Conservation (phyloP, 2,113 vertebrate species). For the Laticauda laticaudata region DNA sequence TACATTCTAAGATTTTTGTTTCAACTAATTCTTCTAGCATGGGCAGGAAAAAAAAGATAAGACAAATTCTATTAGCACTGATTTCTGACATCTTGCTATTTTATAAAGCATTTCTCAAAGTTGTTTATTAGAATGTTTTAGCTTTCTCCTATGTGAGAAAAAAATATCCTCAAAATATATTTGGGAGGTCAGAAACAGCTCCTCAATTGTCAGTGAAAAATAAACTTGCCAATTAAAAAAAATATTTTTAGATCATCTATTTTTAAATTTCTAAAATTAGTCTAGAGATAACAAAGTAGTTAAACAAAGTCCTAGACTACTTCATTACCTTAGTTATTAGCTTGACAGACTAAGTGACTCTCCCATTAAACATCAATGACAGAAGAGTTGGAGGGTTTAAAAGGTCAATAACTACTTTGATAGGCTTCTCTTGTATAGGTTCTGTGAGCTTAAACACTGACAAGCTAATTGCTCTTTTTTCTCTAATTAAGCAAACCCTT, state of each 20-base stretch:
- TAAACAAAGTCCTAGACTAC: constrained; percentile 85
- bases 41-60: constrained; percentile 12
- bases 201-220: constrained; percentile 55
- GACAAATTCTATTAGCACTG: constrained; percentile 23
- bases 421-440: constrained; percentile 77
- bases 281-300: constrained; percentile 76
- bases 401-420: constrained; percentile 90
- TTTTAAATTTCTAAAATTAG: constrained; percentile 92
- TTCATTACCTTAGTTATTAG: constrained; percentile 83
- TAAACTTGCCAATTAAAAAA: constrained; percentile 56
- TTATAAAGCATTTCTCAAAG: not conserved
- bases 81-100: constrained; percentile 11
- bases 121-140: constrained; percentile 42
- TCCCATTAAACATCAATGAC: constrained; percentile 87
- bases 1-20: not conserved
- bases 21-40: not conserved
- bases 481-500: constrained; percentile 70
- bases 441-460: constrained; percentile 83
- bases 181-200: constrained; percentile 50
- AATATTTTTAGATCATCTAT: constrained; percentile 81
- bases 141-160: constrained; percentile 39
- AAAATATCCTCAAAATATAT: constrained; percentile 51
- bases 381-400: constrained; percentile 80
- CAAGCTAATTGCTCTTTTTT: constrained; percentile 88
- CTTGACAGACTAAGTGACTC: constrained; percentile 81